Base-by-base conservation (phyloP, 2,888 invertebrate genomes). In the Trilocha varians region DNA sequence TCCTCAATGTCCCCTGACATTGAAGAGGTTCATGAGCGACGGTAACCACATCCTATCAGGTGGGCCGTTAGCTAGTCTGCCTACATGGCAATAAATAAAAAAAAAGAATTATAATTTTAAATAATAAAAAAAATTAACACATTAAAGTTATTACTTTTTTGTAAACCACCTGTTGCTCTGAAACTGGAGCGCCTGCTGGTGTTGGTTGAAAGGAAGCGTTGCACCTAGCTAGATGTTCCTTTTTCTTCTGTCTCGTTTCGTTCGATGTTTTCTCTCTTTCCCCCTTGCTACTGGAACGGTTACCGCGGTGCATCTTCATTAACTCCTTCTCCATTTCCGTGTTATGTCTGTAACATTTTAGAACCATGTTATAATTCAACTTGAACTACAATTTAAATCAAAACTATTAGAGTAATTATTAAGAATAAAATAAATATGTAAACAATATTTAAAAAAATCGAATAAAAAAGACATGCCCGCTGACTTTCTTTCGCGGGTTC, bases 261-360 rank as follows among this genome's bases (percentile, higher is more conserved):
- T 51, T 59, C 0, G 54, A 53, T 0, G 49, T 39, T 40, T 58
- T 71, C 6, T 65, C 71, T 8, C 65, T 59, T 0, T 68, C 67
- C 0, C 53, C 56, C 37, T 72, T 78, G 40, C 18, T 53, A 11
- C 77, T 79, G 0, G 79, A 83, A 8, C 92, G 83, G 3, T 84
- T 79, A 47, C 91, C 90, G 1, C 90, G 87, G 53, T 93, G 92
- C 44, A 87, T 88, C 59, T 92, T 92, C 1, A 91, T 78, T 86
- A 95, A 88, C 38, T 89, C 87, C 57, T 92, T 93, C 64, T 94
- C 94, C 95, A 95, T 95, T 45, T 92, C 91, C 48, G 89, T 87
- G 55, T 94, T 95, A 67, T 95, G 95, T 59, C 93, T 93, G 55
- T 46, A 25, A 41, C n/a, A n/a, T n/a, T n/a, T n/a, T n/a, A n/a